Base-by-base conservation (phyloP, 2,888 invertebrate genomes). In the Asteroscopus sphinx region DNA sequence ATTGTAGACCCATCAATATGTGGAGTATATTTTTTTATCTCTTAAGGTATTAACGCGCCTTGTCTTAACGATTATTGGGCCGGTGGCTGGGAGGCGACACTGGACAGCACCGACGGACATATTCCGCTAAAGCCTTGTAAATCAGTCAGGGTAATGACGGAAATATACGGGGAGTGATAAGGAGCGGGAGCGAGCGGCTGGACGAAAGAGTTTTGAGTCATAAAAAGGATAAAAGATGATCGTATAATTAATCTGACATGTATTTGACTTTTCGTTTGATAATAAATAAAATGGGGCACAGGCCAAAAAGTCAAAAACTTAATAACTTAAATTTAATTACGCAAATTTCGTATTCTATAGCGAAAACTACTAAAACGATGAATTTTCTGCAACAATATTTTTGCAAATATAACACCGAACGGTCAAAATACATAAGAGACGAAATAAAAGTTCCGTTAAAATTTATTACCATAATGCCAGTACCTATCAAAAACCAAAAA, bases 41-140 rank as follows among this genome's bases (percentile, higher is more conserved):
- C 62, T 69, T 80, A 84, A 82, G 82, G 83, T 85, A 88, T 88
- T 86, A 88, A 88, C 83, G 83, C 82, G 82, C 65, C 86, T 89
- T 88, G 87, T 87, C 88, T 90, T 91, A 90, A 91, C 90, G 90
- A 90, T 89, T 90, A 90, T 91, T 87, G 88, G 79, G 82, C 75
- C 86, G 80, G 86, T 86, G 87, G 86, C 86, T 81, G 75, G 79
- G 73, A 73, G 80, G 77, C 77, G 77, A 79, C 81, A 73, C 75
- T 80, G 83, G 79, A 82, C 79, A 78, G 77, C 71, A 56, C 59
- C 75, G 71, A 69, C 73, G 75, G 80, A 82, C 82, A 78, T 81
- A 83, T 83, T 82, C 83, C 81, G 85, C 85, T 83, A 82, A 82
- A 87, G 88, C 82, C 82, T 79, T 85, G 81, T 90, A 90, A 90